phyloP scores from a whole-genome alignment of 2,113 vertebrate genomes.

The Crocuta crocuta region DNA sequence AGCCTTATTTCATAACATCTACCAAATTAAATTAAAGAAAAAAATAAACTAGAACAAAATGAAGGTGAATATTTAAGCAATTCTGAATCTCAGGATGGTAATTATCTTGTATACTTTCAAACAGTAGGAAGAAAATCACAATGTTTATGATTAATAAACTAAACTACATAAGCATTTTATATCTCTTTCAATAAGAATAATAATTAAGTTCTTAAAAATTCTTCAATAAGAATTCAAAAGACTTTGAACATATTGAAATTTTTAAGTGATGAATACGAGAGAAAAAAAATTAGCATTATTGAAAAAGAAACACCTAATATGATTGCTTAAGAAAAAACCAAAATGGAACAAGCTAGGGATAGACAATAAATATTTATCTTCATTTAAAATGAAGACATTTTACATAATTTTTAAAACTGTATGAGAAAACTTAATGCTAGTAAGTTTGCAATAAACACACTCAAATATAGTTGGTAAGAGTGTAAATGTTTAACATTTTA shows the following conservation, averaged over 20 bases:
- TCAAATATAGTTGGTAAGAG: neutral
- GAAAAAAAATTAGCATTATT: neutral
- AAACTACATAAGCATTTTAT: neutral
- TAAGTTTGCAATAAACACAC: neutral
- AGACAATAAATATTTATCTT: slow-evolving; percentile 1
- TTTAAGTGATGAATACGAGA: neutral
- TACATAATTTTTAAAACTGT: neutral
- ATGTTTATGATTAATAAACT: slow-evolving; percentile 3
- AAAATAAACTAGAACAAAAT: slow-evolving; percentile 2
- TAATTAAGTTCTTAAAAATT: neutral
- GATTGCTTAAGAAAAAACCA: slow-evolving; percentile 8
- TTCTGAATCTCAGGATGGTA: neutral
- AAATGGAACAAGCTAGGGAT: neutral
- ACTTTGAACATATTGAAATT: neutral
- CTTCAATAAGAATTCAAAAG: slow-evolving; percentile 19
- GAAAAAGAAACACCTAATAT: neutral
- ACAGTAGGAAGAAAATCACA: neutral
- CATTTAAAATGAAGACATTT: neutral
- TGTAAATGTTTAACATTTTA: neutral
- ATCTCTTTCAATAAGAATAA: neutral
- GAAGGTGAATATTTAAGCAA: neutral
- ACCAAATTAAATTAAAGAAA: slow-evolving; percentile 8
- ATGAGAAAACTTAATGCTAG: neutral
- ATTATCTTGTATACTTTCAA: neutral
- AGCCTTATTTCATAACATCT: neutral